Conservation (phyloP, 2,888 invertebrate genomes). For the Epirrita christyi region DNA sequence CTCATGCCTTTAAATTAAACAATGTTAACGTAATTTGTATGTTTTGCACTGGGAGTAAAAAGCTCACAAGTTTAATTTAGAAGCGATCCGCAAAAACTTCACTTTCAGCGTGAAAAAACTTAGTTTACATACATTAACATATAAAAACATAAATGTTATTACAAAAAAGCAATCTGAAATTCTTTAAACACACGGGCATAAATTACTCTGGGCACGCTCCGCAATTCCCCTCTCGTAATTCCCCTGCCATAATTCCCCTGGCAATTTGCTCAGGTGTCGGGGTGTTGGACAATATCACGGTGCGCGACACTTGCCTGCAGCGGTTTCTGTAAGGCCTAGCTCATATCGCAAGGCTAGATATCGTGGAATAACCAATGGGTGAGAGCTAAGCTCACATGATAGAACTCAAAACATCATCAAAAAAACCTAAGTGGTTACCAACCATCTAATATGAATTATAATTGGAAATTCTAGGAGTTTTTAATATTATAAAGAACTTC, state of each 20-base stretch:
- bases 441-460: too few relatives aligned
- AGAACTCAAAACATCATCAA: background rate
- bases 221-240: conserved; percentile 29
- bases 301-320: conserved; percentile 24
- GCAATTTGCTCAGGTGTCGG: conserved; percentile 50
- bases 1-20: too few relatives aligned
- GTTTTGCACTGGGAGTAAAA: conserved; percentile 21
- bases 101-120: conserved; percentile 6
- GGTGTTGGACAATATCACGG: conserved; percentile 27
- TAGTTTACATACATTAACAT: conserved; percentile 8
- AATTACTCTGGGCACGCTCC: conserved; percentile 41
- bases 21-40: conserved; percentile 17
- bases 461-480: too few relatives aligned
- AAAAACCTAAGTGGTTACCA: too few relatives aligned
- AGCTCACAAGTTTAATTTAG: conserved; percentile 27
- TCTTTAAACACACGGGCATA: conserved; percentile 34
- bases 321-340: conserved; percentile 16
- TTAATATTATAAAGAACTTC: too few relatives aligned
- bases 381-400: background rate
- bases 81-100: conserved; percentile 23
- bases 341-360: conserved; percentile 11
- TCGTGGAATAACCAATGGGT: background rate
- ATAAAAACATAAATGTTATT: conserved; percentile 12
- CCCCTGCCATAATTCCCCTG: conserved; percentile 30
- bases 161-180: conserved; percentile 24